Conservation (phyloP, 2,888 invertebrate species). For the Brachypterus glaber region DNA sequence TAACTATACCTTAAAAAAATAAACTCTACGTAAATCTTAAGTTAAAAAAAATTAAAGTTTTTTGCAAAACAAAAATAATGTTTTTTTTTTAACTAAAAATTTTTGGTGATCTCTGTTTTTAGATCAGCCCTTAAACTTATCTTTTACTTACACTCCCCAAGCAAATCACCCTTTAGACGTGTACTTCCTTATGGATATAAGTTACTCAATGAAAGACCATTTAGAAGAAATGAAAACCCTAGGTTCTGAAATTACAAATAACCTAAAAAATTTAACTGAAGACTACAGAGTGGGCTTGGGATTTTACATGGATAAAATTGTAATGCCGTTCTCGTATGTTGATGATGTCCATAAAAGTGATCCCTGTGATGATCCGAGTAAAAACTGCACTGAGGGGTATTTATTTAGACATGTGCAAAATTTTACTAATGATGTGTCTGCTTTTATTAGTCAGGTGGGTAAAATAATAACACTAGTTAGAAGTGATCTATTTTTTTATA, state of each 20-base stretch:
- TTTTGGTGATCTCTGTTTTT: too few species aligned
- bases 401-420: conserved; percentile 69
- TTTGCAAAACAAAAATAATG: too few species aligned
- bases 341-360: conserved; percentile 42
- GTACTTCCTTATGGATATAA: conserved; percentile 86
- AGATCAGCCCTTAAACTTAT: conserved; percentile 44
- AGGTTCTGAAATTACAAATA: conserved; percentile 50
- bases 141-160: conserved; percentile 63
- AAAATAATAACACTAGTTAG: too few species aligned
- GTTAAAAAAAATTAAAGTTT: too few species aligned
- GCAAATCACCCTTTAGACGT: conserved; percentile 80
- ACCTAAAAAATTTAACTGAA: conserved; percentile 56
- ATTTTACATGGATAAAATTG: conserved; percentile 69
- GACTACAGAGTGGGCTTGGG: conserved; percentile 69
- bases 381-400: conserved; percentile 67
- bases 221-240: conserved; percentile 65
- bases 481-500: too few species aligned
- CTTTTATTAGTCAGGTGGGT: conserved; percentile 38
- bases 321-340: conserved; percentile 59
- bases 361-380: conserved; percentile 48
- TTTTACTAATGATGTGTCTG: conserved; percentile 45
- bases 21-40: too few species aligned
- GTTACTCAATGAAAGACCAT: conserved; percentile 83
- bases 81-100: too few species aligned
- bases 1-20: too few species aligned